These are phyloP conservation scores for Neelides sp. DNA, from an alignment of 1,140 invertebrate species.

Conservation along the genomic window DNA sequence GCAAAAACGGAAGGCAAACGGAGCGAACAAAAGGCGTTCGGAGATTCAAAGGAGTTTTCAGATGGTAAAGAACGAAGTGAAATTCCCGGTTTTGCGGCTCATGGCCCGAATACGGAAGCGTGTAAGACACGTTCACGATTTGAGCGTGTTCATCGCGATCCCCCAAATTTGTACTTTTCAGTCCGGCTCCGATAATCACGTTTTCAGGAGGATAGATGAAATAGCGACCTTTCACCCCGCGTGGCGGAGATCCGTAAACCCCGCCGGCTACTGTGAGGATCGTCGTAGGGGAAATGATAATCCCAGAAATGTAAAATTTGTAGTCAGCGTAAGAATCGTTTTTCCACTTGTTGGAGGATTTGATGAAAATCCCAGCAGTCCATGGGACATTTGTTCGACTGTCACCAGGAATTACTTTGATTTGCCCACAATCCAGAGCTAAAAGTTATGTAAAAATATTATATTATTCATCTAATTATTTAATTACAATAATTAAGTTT, in stretches of 20 bases:
- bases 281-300: constrained; percentile 15
- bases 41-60: constrained; percentile 22
- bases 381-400: constrained; percentile 18
- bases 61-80: constrained; percentile 19
- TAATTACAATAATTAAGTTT: too few species aligned
- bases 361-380: constrained; percentile 20
- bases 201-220: constrained; percentile 1
- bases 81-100: constrained; percentile 14
- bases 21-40: constrained; percentile 13
- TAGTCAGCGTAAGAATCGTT: not conserved
- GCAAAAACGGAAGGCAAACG: constrained; percentile 10
- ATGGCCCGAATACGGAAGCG: constrained; percentile 12
- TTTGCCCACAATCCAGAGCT: constrained; percentile 11
- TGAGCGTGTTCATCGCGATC: constrained; percentile 13
- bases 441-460: too few species aligned
- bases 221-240: not conserved
- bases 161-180: constrained; percentile 6
- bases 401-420: constrained; percentile 10
- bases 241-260: constrained; percentile 3
- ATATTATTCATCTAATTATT: too few species aligned
- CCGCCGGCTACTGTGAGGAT: constrained; percentile 16
- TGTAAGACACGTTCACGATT: constrained; percentile 8
- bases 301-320: constrained; percentile 8
- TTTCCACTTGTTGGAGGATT: not conserved
- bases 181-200: constrained; percentile 12